Evolutionary conservation across 2,888 invertebrate species (phyloP).

Genomic region (Gandaritis pyraliata): DNA sequence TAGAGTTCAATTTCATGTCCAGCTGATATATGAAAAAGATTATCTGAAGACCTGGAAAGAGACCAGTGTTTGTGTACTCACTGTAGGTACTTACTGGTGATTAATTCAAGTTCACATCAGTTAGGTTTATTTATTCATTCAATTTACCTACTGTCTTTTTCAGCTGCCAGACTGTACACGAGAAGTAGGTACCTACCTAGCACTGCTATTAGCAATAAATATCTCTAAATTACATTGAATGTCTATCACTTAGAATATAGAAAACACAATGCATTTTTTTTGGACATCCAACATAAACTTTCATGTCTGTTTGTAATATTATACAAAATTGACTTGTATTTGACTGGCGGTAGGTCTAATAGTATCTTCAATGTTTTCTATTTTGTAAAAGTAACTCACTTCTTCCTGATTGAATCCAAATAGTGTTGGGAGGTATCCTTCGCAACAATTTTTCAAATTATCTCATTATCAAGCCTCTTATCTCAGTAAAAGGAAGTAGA

Average conservation of each 20-base stretch:
- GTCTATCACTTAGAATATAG: too few species aligned
- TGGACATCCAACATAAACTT: too few species aligned
- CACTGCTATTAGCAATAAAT: background rate
- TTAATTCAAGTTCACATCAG: background rate
- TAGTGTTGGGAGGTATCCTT: constrained; percentile 21
- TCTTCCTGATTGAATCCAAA: constrained; percentile 43
- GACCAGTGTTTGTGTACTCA: too few species aligned
- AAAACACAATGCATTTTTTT: too few species aligned
- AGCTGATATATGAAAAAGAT: too few species aligned
- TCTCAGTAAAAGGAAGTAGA: constrained; percentile 72
- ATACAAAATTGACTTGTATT: background rate
- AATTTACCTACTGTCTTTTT: background rate
- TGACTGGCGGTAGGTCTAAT: background rate
- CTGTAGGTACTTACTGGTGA: background rate
- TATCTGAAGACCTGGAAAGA: too few species aligned
- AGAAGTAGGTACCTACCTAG: background rate
- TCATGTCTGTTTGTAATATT: background rate
- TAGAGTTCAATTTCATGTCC: too few species aligned
- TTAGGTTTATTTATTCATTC: background rate
- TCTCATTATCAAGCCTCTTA: constrained; percentile 75
- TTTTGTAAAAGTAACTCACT: constrained; percentile 37
- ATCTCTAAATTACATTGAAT: background rate
- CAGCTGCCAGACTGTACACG: background rate
- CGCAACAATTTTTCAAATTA: constrained; percentile 60
- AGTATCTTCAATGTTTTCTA: constrained; percentile 1